Percentiles rank a stretch among this genome's conserved stretches.
phyloP scores from a whole-genome alignment of 2,888 invertebrate genomes.

The Herminia tarsipennalis region DNA sequence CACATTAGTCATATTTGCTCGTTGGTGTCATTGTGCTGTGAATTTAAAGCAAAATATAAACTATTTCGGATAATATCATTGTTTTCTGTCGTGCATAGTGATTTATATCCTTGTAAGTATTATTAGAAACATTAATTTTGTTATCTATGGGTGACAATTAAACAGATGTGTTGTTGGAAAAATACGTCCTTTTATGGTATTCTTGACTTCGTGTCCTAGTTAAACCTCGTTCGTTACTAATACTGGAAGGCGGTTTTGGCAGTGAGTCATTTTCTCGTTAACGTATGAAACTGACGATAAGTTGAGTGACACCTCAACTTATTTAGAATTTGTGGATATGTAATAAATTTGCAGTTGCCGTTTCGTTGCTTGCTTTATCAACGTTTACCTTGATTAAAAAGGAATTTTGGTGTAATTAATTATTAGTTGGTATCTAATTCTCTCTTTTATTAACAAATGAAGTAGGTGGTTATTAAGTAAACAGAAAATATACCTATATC shows the following conservation, averaged over 20 bases:
- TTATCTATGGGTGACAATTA: not conserved
- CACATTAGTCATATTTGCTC: no score
- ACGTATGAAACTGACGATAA: slow-evolving; percentile 52
- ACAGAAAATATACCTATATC: not conserved
- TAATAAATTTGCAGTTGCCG: not conserved
- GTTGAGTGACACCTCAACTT: slow-evolving; percentile 51
- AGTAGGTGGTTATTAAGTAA: not conserved
- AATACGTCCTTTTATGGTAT: slow-evolving; percentile 66
- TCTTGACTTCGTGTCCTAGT: slow-evolving; percentile 63
- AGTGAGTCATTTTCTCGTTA: slow-evolving; percentile 67
- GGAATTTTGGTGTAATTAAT: no score
- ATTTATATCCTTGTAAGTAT: slow-evolving; percentile 45
- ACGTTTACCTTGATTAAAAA: not conserved
- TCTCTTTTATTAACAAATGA: not conserved
- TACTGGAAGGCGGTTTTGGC: slow-evolving; percentile 54
- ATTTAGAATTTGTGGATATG: slow-evolving; percentile 37
- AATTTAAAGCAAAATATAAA: slow-evolving; percentile 6
- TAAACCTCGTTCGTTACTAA: slow-evolving; percentile 48
- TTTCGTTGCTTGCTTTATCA: not conserved
- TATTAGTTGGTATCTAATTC: no score
- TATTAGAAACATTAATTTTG: not conserved
- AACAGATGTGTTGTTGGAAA: slow-evolving; percentile 60
- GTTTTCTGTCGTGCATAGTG: slow-evolving; percentile 29
- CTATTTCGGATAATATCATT: slow-evolving; percentile 33
- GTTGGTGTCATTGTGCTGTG: no score